Percentiles rank a stretch among this genome's conserved stretches.
Evolutionary conservation across 37 sponge, comb jelly and placozoan species (phyloP).

Genomic region (Lycopodina hypogea): DNA sequence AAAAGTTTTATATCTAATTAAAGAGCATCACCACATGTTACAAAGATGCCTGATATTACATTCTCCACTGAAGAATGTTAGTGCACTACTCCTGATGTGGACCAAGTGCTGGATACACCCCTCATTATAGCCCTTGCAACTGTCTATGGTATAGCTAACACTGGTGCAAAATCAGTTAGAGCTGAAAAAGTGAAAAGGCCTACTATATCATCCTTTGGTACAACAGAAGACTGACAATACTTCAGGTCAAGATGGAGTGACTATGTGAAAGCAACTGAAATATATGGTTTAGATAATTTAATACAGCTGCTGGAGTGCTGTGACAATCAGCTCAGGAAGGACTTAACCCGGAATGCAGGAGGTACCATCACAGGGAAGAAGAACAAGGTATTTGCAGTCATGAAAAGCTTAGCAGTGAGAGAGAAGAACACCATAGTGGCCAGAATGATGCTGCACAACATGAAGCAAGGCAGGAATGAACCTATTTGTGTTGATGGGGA

Average conservation of each 20-base stretch:
- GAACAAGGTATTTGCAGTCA: constrained; percentile 24
- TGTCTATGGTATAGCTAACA: not conserved
- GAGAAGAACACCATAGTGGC: constrained; percentile 39
- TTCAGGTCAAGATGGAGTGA: constrained; percentile 34
- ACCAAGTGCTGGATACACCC: constrained; percentile 38
- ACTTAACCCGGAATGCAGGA: constrained; percentile 38
- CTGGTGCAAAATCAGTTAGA: not conserved
- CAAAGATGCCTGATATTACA: no score
- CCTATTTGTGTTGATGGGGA: constrained; percentile 31
- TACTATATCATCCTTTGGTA: constrained; percentile 33
- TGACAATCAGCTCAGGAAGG: constrained; percentile 39
- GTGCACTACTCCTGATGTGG: constrained; percentile 22
- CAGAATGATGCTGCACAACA: constrained; percentile 40
- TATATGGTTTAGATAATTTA: constrained; percentile 8
- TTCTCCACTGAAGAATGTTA: constrained; percentile 43
- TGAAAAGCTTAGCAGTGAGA: constrained; percentile 24
- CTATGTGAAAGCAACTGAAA: constrained; percentile 24
- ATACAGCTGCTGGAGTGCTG: constrained; percentile 45
- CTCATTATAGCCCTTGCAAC: constrained; percentile 41
- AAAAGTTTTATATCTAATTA: no score
- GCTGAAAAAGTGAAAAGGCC: constrained; percentile 39
- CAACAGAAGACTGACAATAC: constrained; percentile 38
- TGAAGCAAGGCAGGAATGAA: constrained; percentile 49
- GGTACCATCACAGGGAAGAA: no score
- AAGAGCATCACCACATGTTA: no score